Evolutionary conservation across 2,113 vertebrate genomes (phyloP).

Genomic region (Corapipo altera): DNA sequence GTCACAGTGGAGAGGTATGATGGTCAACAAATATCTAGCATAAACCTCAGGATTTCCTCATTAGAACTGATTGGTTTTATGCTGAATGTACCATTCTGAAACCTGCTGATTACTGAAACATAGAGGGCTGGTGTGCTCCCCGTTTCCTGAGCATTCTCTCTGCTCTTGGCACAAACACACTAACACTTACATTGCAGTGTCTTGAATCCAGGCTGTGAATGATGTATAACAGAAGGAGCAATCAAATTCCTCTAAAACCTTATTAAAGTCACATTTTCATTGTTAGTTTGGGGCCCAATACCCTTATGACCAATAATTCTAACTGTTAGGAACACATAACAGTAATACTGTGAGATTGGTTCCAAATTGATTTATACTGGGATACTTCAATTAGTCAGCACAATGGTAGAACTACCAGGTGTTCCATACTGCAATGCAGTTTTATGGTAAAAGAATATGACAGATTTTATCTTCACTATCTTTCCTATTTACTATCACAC

Average conservation of each 20-base stretch:
- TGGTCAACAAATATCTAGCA: not conserved
- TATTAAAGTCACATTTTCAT: not conserved
- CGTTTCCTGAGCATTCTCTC: not conserved
- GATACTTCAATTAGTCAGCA: not conserved
- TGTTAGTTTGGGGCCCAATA: not conserved
- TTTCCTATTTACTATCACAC: not conserved
- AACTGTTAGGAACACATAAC: not conserved
- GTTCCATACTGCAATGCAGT: not conserved
- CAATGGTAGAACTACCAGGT: not conserved
- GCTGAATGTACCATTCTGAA: not conserved
- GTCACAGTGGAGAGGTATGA: not conserved
- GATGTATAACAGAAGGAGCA: not conserved
- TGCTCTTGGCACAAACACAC: not conserved
- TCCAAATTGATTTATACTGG: not conserved
- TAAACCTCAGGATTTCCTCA: not conserved
- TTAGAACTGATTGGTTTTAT: not conserved
- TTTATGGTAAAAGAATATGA: not conserved
- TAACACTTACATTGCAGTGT: not conserved
- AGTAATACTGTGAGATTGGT: not conserved
- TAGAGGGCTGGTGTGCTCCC: not conserved
- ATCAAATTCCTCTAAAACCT: not conserved
- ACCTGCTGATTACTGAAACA: not conserved
- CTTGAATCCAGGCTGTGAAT: not conserved
- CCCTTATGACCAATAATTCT: not conserved
- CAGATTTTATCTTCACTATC: not conserved